Percentiles rank a stretch among this genome's conserved stretches.
phyloP scores from a whole-genome alignment of 2,113 vertebrate species.

The Columba livia region DNA sequence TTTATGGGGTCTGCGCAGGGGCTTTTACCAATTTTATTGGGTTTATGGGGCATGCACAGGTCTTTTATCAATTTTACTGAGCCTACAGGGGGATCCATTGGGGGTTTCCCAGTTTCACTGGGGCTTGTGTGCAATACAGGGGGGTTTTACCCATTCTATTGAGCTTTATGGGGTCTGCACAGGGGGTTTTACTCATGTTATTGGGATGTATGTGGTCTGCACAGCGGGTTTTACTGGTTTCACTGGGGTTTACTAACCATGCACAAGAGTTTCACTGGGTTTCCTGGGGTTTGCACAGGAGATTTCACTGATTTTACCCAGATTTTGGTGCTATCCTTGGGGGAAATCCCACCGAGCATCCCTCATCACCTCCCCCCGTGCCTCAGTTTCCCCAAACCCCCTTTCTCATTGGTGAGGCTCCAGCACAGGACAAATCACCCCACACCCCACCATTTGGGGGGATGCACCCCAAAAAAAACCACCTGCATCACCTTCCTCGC shows the following conservation, averaged over 20 bases:
- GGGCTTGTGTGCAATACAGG: no score
- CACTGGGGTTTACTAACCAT: neutral
- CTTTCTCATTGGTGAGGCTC: rapidly evolving
- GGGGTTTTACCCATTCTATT: neutral
- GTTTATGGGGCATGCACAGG: neutral
- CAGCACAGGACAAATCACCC: neutral
- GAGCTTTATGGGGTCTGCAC: rapidly evolving
- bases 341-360: neutral
- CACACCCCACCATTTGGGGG: rapidly evolving
- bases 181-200: no score
- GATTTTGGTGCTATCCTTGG: rapidly evolving
- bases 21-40: neutral
- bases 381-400: neutral
- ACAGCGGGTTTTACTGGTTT: neutral
- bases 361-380: rapidly evolving
- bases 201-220: no score
- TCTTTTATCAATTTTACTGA: neutral
- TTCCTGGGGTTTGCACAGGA: rapidly evolving
- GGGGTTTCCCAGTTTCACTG: neutral
- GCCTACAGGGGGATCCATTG: rapidly evolving
- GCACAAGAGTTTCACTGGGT: neutral
- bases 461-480: no score
- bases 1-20: neutral
- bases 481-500: conserved; percentile 79
- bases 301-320: no score